Base-by-base conservation (phyloP, 2,888 invertebrate species). In the Leptinotarsa peninsularis region DNA sequence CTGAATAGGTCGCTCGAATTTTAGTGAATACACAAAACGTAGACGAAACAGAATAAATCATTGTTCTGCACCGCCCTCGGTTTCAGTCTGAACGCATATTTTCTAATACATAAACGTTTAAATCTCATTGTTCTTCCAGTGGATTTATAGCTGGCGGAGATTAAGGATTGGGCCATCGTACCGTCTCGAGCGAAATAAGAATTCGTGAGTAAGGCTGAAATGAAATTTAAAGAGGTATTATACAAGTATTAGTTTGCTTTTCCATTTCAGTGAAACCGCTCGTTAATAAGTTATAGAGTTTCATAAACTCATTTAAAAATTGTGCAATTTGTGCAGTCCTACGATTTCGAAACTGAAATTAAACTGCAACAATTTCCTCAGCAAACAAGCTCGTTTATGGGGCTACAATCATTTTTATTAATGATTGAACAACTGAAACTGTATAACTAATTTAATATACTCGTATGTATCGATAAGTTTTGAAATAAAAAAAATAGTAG, bases 71-170 rank as follows among this genome's bases (percentile, higher is more conserved):
- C 56, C 56, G 13, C 58, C 23, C 23, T 56, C 50, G 69, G 56
- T 13, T 69, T 54, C 2, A 49, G 23, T 50, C 69, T 63, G 52
- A 74, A 66, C 66, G 69, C 67, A 71, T 58, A 66, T 76, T 73
- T 71, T 68, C 67, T 67, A 71, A 66, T 52, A n/a, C 10, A 3
- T 63, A 63, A 63, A 63, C 71, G 72, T 66, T 76, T 63, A 72
- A 49, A 58, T 58, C 71, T 66, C 67, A 78, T 78, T 76, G 73
- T 74, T 71, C 75, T 75, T 74, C 54, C 58, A 67, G 63, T 67
- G 71, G 69, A 75, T 75, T 76, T 76, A 72, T 56, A 67, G 52
- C 74, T 73, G n/a, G 23, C 49, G 49, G 66, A 71, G 71, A 75
- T 68, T 71, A 75, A 49, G 73, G 67, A 75, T 77, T 75, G 71